Evolutionary conservation across 2,113 vertebrate species (phyloP).

Genomic region (Piliocolobus tephrosceles): DNA sequence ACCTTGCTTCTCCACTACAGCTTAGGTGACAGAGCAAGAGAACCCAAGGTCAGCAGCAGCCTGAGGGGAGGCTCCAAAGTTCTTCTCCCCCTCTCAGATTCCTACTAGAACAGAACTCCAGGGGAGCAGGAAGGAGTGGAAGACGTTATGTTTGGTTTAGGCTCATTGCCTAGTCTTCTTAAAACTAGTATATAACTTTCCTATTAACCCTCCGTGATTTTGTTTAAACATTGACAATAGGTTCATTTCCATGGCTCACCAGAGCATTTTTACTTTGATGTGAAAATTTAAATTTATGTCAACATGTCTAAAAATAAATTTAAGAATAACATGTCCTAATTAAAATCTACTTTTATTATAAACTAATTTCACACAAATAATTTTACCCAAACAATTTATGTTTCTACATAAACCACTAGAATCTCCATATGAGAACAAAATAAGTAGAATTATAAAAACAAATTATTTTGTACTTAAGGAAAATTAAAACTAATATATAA

Average conservation of each 20-base stretch:
- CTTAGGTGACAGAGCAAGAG: not conserved
- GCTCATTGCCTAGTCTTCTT: not conserved
- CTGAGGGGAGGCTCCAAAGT: not conserved
- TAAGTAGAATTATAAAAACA: not conserved
- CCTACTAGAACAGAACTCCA: not conserved
- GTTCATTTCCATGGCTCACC: not conserved
- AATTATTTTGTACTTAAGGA: not conserved
- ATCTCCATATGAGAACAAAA: not conserved
- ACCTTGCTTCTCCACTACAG: not conserved
- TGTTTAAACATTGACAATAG: not conserved
- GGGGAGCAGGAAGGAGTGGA: not conserved
- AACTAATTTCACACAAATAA: not conserved
- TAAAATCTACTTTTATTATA: not conserved
- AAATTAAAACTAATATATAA: not conserved
- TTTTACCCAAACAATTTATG: slow-evolving; percentile 1
- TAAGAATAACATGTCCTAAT: not conserved
- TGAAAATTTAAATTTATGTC: slow-evolving; percentile 9
- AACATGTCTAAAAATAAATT: not conserved
- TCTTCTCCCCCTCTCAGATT: not conserved
- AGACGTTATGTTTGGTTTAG: not conserved
- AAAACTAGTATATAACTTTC: not conserved
- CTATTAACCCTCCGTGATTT: not conserved
- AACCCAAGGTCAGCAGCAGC: not conserved
- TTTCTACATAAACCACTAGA: not conserved
- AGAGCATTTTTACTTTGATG: slow-evolving; percentile 11